phyloP scores from a whole-genome alignment of 1,140 invertebrate species.

The Drosophila paulistorum region DNA sequence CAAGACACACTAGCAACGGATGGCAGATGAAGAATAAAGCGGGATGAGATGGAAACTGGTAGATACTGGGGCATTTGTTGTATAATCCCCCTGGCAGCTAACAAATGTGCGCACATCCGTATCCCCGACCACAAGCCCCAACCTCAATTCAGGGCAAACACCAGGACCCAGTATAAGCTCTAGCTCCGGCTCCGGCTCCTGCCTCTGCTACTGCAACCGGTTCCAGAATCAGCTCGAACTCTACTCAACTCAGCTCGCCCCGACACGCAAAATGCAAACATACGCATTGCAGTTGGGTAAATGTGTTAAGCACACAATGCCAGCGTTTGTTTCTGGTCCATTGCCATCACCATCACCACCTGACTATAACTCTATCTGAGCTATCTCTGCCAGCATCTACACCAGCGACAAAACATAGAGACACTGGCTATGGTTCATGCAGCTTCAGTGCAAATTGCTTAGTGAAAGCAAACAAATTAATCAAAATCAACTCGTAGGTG shows the following conservation, averaged over 20 bases:
- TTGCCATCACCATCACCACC: slow-evolving; percentile 55
- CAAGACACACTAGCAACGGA: slow-evolving; percentile 34
- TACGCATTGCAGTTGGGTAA: slow-evolving; percentile 73
- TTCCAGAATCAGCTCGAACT: slow-evolving; percentile 8
- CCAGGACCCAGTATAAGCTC: slow-evolving; percentile 12
- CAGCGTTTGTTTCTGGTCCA: slow-evolving; percentile 61
- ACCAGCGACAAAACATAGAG: slow-evolving; percentile 3
- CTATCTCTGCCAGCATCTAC: slow-evolving; percentile 33
- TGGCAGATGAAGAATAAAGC: background rate
- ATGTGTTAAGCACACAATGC: slow-evolving; percentile 65
- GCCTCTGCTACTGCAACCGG: background rate
- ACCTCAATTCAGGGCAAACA: slow-evolving; percentile 52
- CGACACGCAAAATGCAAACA: slow-evolving; percentile 71
- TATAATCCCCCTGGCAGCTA: slow-evolving; percentile 75
- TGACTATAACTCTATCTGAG: slow-evolving; percentile 64
- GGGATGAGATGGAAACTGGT: slow-evolving; percentile 35
- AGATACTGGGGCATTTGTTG: slow-evolving; percentile 67
- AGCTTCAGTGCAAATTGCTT: slow-evolving; percentile 62
- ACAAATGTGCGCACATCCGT: slow-evolving; percentile 75
- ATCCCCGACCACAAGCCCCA: slow-evolving; percentile 48
- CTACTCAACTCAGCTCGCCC: slow-evolving; percentile 22
- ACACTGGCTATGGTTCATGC: slow-evolving; percentile 11
- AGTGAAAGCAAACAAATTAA: slow-evolving; percentile 79
- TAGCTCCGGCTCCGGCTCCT: slow-evolving; percentile 9
- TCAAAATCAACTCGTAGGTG: slow-evolving; percentile 71